Evolutionary conservation across 2,797 vertebrate species (phyloP), one percentile per base, ranked within the genome.

Genomic region (Tachyglossus aculeatus): DNA sequence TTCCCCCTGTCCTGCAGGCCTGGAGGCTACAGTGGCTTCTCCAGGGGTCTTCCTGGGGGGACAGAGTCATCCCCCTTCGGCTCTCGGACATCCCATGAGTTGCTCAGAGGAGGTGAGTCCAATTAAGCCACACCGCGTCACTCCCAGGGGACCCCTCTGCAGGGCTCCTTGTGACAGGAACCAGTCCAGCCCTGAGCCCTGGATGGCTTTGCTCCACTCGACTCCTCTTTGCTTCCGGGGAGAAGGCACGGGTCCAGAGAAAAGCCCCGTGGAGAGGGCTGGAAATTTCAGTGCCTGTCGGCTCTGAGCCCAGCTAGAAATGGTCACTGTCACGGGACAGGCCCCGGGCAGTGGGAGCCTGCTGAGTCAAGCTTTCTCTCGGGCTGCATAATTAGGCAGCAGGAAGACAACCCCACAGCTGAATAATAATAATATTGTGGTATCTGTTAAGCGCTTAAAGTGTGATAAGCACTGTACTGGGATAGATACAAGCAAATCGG

Each of bases 341-440:
- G 13, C 60, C 67, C 25, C 24, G 36, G 3, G 5, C 19, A 15
- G 21, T 52, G 4, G 4, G 31, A 78, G 43, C 39, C 55, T 82
- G 86, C 86, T 84, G 84, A 88, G 77, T 63, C 58, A 65, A 75
- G 84, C 71, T 67, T 77, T 80, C 72, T 77, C 2, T 2, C 44
- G 62, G 53, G 41, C 0, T 33, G 5, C 57, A 47, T 53, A 54
- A 47, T 47, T 3, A 0, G 62, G 60, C 57, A 52, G 0, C 0
- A 9, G 2, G 27, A 0, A 9, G 71, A 60, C 74, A 69, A 62
- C 9, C 5, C 58, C 74, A 70, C 68, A 81, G 59, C 75, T 41
- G 50, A 74, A n/a, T 59, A 41, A 54, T 38, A n/a, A 44, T n/a
- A n/a, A n/a, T n/a, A n/a, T n/a, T n/a, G n/a, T n/a, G n/a, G n/a